A percentile compares a stretch with the other conserved stretches of the same genome.
phyloP scores from a whole-genome alignment of 2,888 invertebrate genomes.

The Amblyjoppa fuscipennis region DNA sequence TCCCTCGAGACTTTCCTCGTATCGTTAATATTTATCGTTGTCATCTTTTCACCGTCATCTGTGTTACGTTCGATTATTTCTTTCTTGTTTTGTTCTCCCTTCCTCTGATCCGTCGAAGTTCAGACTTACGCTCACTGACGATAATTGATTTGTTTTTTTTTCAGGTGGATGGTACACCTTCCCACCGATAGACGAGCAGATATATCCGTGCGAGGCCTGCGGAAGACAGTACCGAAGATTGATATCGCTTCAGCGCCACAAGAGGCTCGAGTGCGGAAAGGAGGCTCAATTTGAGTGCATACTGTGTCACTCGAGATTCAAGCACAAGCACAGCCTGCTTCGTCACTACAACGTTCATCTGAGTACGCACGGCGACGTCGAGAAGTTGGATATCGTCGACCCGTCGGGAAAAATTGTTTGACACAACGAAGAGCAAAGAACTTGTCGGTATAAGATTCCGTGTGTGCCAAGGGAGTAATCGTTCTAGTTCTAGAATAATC shows the following conservation, averaged over 20 bases:
- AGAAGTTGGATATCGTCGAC: constrained; percentile 48
- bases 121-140: constrained; percentile 58
- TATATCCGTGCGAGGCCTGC: constrained; percentile 81
- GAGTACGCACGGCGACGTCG: constrained; percentile 58
- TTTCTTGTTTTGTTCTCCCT: constrained; percentile 1
- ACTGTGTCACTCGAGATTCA: constrained; percentile 83
- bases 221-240: constrained; percentile 79
- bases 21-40: constrained; percentile 43
- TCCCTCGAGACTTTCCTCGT: constrained; percentile 20
- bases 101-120: constrained; percentile 26
- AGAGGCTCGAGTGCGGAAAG: constrained; percentile 86
- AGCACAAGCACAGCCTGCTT: constrained; percentile 82
- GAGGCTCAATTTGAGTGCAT: constrained; percentile 85
- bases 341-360: constrained; percentile 76
- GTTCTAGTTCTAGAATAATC: constrained; percentile 1
- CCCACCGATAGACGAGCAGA: constrained; percentile 67
- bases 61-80: constrained; percentile 13
- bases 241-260: constrained; percentile 84
- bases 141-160: constrained; percentile 70
- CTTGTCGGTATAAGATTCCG: background rate
- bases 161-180: constrained; percentile 76
- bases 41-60: constrained; percentile 50
- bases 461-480: constrained; percentile 7
- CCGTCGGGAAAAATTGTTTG: constrained; percentile 49
- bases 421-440: constrained; percentile 17